These are phyloP conservation scores for Macquaria australasica DNA, from an alignment of 2,113 vertebrate genomes.

Conservation along the genomic window DNA sequence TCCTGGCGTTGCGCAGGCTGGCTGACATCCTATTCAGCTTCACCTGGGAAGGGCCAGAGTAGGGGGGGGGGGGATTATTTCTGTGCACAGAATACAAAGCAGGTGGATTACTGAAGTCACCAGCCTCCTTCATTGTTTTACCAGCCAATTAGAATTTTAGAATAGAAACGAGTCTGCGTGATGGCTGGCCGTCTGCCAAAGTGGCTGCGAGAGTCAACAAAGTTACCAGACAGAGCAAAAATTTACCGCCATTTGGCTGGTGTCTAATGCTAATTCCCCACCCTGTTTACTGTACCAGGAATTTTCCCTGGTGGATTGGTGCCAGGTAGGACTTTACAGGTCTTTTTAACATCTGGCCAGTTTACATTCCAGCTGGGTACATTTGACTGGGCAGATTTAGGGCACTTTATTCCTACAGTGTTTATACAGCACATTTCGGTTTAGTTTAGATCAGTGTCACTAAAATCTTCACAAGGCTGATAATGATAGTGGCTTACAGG, in stretches of 20 bases:
- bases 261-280: slow-evolving; percentile 44
- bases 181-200: slow-evolving; percentile 62
- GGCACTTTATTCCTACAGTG: not conserved
- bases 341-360: slow-evolving; percentile 62
- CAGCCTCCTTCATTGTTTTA: slow-evolving; percentile 53
- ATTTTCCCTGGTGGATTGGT: slow-evolving; percentile 58
- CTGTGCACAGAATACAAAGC: slow-evolving; percentile 63
- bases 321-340: slow-evolving; percentile 62
- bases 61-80: slow-evolving; percentile 37
- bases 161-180: slow-evolving; percentile 40
- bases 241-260: slow-evolving; percentile 52
- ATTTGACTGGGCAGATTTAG: slow-evolving; percentile 35
- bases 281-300: slow-evolving; percentile 68
- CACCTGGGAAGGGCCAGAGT: slow-evolving; percentile 75
- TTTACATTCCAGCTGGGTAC: slow-evolving; percentile 60
- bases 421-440: slow-evolving; percentile 30
- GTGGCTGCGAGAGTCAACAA: slow-evolving; percentile 52
- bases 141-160: slow-evolving; percentile 59
- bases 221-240: slow-evolving; percentile 48
- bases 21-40: slow-evolving; percentile 91
- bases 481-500: not conserved
- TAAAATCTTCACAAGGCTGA: slow-evolving; percentile 13
- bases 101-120: slow-evolving; percentile 66
- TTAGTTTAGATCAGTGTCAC: slow-evolving; percentile 12
- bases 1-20: slow-evolving; percentile 90